phyloP scores from a whole-genome alignment of 2,113 vertebrate genomes.

The Alligator mississippiensis region DNA sequence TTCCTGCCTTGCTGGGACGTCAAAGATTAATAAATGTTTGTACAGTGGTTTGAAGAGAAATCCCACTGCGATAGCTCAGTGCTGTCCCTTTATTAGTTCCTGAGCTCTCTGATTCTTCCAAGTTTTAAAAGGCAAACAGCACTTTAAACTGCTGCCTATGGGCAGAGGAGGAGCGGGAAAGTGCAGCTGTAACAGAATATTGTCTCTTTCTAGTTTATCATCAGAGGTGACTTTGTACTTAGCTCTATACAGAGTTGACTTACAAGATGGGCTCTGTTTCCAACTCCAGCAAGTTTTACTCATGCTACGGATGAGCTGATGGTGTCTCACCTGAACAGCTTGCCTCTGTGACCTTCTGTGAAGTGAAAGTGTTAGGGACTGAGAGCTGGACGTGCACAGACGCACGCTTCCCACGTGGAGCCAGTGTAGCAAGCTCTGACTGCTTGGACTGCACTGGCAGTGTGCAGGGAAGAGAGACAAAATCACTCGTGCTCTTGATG shows the following conservation, averaged over 20 bases:
- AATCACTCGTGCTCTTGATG: neutral
- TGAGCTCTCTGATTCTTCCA: neutral
- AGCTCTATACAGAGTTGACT: neutral
- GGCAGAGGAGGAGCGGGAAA: neutral
- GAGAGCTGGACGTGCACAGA: neutral
- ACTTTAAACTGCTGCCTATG: neutral
- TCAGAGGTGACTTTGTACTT: neutral
- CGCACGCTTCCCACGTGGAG: rapidly evolving
- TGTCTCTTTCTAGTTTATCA: neutral
- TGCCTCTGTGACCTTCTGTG: neutral
- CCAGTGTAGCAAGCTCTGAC: rapidly evolving
- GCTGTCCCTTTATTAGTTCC: neutral
- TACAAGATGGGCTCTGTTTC: neutral
- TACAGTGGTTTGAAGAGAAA: neutral
- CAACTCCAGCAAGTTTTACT: neutral
- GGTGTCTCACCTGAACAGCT: neutral
- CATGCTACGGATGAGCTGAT: neutral
- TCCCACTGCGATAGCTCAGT: neutral
- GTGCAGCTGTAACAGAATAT: neutral
- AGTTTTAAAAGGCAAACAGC: neutral
- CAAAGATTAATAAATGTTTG: neutral
- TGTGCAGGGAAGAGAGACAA: neutral
- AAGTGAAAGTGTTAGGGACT: neutral
- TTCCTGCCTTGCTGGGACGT: neutral
- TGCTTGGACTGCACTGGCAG: neutral